A percentile compares a stretch with the other conserved stretches of the same genome.
Evolutionary conservation across 2,888 invertebrate genomes (phyloP).

Genomic region (Rotaria magnacalcarata): DNA sequence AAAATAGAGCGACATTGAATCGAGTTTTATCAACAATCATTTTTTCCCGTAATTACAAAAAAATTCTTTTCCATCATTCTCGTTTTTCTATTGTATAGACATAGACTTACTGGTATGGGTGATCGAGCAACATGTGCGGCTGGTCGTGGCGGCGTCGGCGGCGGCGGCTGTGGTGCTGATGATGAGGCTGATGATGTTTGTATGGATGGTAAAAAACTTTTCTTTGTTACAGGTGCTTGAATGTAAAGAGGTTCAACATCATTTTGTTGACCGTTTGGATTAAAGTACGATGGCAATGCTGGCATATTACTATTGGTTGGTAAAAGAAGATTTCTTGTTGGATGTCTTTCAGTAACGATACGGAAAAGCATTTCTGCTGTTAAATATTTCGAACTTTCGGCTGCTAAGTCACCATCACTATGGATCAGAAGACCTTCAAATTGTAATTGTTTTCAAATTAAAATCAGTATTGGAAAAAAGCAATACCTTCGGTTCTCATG

Average conservation of each 20-base stretch:
- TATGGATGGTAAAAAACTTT: neutral
- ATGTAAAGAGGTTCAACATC: neutral
- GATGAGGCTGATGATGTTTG: neutral
- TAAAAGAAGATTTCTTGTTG: neutral
- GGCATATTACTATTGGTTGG: neutral
- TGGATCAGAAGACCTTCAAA: constrained; percentile 9
- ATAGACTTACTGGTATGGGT: too few relatives aligned
- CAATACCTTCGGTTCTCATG: constrained; percentile 34
- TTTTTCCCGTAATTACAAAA: too few relatives aligned
- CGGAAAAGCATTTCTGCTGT: constrained; percentile 38
- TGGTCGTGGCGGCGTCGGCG: too few relatives aligned
- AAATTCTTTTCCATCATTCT: too few relatives aligned
- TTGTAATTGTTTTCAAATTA: too few relatives aligned
- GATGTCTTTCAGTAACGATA: constrained; percentile 37
- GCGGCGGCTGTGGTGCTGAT: too few relatives aligned
- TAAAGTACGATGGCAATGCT: neutral
- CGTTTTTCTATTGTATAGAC: too few relatives aligned
- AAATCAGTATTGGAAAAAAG: too few relatives aligned
- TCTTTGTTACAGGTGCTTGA: neutral
- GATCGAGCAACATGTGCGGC: neutral
- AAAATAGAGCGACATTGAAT: too few relatives aligned
- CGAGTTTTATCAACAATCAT: too few relatives aligned
- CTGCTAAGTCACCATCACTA: constrained; percentile 37
- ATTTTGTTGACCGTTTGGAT: neutral
- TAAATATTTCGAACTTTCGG: constrained; percentile 29